These are phyloP conservation scores for Spilosoma lubricipeda DNA, from an alignment of 2,888 invertebrate genomes.

Conservation along the genomic window DNA sequence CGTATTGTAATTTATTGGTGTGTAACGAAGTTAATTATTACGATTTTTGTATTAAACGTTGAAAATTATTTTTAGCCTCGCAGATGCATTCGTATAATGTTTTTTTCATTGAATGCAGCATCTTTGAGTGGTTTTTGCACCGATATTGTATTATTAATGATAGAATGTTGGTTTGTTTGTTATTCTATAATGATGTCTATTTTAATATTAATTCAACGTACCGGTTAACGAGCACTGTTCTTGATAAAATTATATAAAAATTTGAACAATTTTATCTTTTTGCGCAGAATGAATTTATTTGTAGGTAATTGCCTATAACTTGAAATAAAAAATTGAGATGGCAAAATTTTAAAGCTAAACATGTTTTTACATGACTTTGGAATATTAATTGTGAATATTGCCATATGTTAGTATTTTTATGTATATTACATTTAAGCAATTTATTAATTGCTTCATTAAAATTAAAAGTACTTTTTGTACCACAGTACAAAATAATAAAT, in stretches of 20 bases:
- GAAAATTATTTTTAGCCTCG: conserved; percentile 84
- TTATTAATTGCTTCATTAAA: background rate
- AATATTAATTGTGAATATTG: conserved; percentile 6
- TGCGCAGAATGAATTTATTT: conserved; percentile 14
- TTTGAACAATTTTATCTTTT: conserved; percentile 26
- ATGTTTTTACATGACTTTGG: conserved; percentile 9
- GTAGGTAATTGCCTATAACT: conserved; percentile 29
- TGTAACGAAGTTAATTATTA: conserved; percentile 87
- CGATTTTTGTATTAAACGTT: conserved; percentile 87
- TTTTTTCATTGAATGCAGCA: conserved; percentile 75
- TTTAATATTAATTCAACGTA: conserved; percentile 50
- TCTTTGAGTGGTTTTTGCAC: conserved; percentile 52
- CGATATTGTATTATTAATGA: conserved; percentile 54
- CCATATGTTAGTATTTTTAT: background rate
- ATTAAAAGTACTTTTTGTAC: background rate
- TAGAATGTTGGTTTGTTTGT: conserved; percentile 50
- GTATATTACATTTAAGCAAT: background rate
- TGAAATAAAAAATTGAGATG: conserved; percentile 13
- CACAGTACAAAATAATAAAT: background rate
- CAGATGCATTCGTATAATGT: conserved; percentile 67
- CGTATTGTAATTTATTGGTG: conserved; percentile 86
- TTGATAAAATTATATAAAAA: conserved; percentile 33
- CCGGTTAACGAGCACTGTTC: conserved; percentile 26
- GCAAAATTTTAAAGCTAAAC: conserved; percentile 8
- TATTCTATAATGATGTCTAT: conserved; percentile 49